phyloP scores from a whole-genome alignment of 2,888 invertebrate species.

The Amiota minor region DNA sequence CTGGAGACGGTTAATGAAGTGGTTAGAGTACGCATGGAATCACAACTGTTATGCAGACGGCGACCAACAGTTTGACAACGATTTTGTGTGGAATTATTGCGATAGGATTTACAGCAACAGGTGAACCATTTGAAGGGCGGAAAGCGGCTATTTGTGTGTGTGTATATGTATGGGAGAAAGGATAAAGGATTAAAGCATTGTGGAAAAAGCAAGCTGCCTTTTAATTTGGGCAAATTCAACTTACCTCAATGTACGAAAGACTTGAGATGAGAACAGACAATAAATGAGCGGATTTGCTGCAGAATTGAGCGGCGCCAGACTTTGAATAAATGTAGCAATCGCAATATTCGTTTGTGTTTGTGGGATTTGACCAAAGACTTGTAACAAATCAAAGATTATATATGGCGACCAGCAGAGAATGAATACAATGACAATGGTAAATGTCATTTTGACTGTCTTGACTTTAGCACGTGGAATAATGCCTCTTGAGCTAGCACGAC shows the following conservation, averaged over 20 bases:
- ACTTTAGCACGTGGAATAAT: conserved; percentile 96
- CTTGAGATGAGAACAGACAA: conserved; percentile 92
- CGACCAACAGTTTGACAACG: conserved; percentile 72
- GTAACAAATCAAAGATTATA: conserved; percentile 91
- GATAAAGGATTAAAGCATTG: too few species aligned
- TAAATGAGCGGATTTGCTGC: conserved; percentile 96
- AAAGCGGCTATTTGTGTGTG: conserved; percentile 71
- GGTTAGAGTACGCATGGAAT: conserved; percentile 73
- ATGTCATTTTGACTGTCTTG: conserved; percentile 97
- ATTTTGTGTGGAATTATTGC: conserved; percentile 67
- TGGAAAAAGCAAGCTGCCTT: neutral
- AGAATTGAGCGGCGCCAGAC: conserved; percentile 91
- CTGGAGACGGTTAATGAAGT: conserved; percentile 72
- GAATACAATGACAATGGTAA: conserved; percentile 95
- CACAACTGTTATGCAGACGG: conserved; percentile 72
- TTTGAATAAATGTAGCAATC: conserved; percentile 92
- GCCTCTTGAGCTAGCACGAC: conserved; percentile 91
- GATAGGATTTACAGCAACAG: conserved; percentile 75
- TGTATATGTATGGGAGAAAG: too few species aligned
- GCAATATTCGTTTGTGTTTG: conserved; percentile 86
- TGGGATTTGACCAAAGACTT: conserved; percentile 89
- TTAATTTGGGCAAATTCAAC: conserved; percentile 26
- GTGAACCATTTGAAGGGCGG: conserved; percentile 81
- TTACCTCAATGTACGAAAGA: conserved; percentile 89
- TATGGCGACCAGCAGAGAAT: conserved; percentile 96